These are phyloP conservation scores for Dugesia japonica DNA, from an alignment of 2,888 invertebrate genomes.

Conservation along the genomic window DNA sequence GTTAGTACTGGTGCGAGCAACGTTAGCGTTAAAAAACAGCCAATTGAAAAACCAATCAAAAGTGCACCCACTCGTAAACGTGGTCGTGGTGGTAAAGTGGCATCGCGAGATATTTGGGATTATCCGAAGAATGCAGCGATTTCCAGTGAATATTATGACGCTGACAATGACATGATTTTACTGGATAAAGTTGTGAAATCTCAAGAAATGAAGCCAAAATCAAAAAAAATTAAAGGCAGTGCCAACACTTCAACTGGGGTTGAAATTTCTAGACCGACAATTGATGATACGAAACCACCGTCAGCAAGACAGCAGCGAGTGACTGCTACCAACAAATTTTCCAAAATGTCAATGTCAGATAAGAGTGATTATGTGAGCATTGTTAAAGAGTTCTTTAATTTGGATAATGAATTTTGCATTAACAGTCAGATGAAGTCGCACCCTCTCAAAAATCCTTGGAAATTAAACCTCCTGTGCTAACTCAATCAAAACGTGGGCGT, in stretches of 20 bases:
- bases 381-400: too few relatives aligned
- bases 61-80: background rate
- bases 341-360: conserved; percentile 4
- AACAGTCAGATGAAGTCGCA: background rate
- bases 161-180: background rate
- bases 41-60: background rate
- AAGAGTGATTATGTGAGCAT: background rate
- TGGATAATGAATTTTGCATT: too few relatives aligned
- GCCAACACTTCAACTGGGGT: background rate
- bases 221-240: background rate
- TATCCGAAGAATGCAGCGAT: background rate
- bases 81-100: background rate
- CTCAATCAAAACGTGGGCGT: background rate
- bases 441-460: background rate
- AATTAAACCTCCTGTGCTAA: background rate
- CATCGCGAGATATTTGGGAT: background rate
- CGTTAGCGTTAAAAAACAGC: background rate
- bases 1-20: background rate
- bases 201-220: background rate
- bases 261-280: background rate
- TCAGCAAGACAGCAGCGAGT: background rate
- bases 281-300: background rate
- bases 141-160: background rate
- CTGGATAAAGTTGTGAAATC: background rate
- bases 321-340: background rate